Conservation (phyloP, 2,888 invertebrate species). For the Halictus quadricinctus region DNA sequence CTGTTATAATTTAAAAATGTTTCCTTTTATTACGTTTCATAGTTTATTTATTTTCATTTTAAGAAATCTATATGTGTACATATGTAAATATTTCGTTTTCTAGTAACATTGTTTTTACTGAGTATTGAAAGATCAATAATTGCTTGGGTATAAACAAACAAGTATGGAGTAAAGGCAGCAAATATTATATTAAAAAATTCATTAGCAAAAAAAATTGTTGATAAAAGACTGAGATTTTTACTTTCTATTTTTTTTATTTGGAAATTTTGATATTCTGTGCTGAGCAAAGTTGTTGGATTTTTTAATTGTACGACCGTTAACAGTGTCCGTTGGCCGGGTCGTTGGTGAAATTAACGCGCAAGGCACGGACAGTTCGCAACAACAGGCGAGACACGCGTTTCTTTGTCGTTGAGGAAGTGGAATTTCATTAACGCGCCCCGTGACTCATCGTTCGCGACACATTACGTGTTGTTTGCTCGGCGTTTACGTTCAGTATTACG, state of each 20-base stretch:
- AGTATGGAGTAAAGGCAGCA: neutral
- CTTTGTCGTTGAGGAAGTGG: conserved; percentile 67
- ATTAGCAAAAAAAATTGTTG: neutral
- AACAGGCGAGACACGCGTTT: conserved; percentile 56
- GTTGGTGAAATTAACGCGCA: conserved; percentile 61
- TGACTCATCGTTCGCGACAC: conserved; percentile 61
- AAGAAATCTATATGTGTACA: neutral
- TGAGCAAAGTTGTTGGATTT: neutral
- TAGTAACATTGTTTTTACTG: neutral
- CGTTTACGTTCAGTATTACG: neutral
- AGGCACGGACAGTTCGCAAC: conserved; percentile 54
- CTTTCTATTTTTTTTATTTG: no score
- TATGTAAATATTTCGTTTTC: neutral
- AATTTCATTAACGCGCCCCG: conserved; percentile 67
- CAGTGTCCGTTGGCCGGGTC: conserved; percentile 25
- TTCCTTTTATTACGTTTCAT: neutral
- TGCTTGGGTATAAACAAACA: neutral
- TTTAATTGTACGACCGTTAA: neutral
- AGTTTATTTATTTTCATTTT: neutral
- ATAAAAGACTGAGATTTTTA: no score
- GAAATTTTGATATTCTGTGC: neutral
- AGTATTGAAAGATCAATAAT: no score
- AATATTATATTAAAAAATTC: neutral
- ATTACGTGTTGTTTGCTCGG: conserved; percentile 31
- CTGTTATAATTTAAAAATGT: neutral